Evolutionary conservation across 2,888 invertebrate genomes (phyloP), one percentile per base, ranked within the genome.

Genomic region (Tipula helvola): DNA sequence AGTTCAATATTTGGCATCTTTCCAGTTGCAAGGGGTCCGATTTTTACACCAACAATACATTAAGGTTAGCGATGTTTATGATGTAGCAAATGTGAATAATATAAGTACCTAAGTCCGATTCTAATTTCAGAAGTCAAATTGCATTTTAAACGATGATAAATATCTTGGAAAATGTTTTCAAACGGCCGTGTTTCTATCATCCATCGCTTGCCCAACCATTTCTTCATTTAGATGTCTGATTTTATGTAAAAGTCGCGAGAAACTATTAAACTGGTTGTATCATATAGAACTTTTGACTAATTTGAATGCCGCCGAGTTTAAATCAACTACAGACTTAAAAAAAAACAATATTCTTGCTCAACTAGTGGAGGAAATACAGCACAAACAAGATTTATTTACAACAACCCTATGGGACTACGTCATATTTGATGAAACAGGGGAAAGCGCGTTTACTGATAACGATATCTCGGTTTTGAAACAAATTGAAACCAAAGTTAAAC

Each of bases 101-200:
- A n/a, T 5, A 12, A 44, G 12, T 85, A n/a, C n/a, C n/a, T n/a
- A 39, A 41, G 16, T 85, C 7, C 2, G 18, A 85, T 16, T 16
- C 7, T 8, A 1, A 7, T 86, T 44, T 28, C 36, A 86, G 86
- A 86, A 52, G n/a, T 36, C 44, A 44, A 28, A 13, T 52, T 86
- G 86, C n/a, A 86, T 86, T 4, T 44, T 86, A 16, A 86, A 86
- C 13, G 86, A 86, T 36, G 86, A 86, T 28, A 44, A 42, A 5
- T 36, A 86, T 5, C 47, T 86, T 28, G 86, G 86, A 5, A 86
- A 86, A 86, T 86, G 44, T 86, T 42, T 86, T 86, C 86, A 86
- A 52, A 47, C 86, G 1, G 4, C 28, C 2, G 86, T 44, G 16
- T 86, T 86, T 36, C 44, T 86, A 86, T 86, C 86, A 12, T 86